Evolutionary conservation across 2,797 vertebrate genomes (phyloP).

Genomic region (Hemibagrus guttatus): DNA sequence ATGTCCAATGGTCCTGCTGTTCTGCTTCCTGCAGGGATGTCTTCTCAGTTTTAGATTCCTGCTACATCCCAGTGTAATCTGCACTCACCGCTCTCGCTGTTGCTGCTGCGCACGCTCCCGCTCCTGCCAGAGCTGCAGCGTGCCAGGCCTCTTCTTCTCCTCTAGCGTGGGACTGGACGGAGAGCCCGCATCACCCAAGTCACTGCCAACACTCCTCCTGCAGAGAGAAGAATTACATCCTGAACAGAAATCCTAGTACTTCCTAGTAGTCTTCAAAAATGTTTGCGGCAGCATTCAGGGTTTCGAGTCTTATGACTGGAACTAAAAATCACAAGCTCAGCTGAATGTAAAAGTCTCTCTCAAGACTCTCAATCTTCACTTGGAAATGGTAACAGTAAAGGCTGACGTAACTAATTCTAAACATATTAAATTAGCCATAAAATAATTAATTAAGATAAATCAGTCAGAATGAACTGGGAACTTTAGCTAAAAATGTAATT

Average conservation of each 20-base stretch:
- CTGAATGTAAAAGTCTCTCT: not conserved
- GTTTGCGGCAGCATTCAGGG: not conserved
- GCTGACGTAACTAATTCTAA: not conserved
- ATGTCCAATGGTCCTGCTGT: not conserved
- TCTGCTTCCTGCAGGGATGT: not conserved
- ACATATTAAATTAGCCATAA: not conserved
- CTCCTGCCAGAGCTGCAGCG: constrained; percentile 87
- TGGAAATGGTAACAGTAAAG: not conserved
- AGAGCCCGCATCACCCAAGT: constrained; percentile 39
- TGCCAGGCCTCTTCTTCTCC: constrained; percentile 79
- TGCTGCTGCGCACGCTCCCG: constrained; percentile 79
- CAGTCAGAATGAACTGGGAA: not conserved
- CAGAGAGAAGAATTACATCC: not conserved
- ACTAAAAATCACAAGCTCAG: not conserved
- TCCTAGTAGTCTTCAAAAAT: not conserved
- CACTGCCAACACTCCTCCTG: constrained; percentile 49
- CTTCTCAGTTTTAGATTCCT: not conserved
- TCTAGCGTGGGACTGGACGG: constrained; percentile 72
- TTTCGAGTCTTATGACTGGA: not conserved
- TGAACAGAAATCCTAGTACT: not conserved
- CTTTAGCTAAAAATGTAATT: not conserved
- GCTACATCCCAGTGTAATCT: not conserved
- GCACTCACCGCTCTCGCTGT: constrained; percentile 66
- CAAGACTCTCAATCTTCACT: too few species aligned
- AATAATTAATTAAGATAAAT: not conserved